Conservation (phyloP, 2,888 invertebrate species). For the Synanthedon andrenaeformis region DNA sequence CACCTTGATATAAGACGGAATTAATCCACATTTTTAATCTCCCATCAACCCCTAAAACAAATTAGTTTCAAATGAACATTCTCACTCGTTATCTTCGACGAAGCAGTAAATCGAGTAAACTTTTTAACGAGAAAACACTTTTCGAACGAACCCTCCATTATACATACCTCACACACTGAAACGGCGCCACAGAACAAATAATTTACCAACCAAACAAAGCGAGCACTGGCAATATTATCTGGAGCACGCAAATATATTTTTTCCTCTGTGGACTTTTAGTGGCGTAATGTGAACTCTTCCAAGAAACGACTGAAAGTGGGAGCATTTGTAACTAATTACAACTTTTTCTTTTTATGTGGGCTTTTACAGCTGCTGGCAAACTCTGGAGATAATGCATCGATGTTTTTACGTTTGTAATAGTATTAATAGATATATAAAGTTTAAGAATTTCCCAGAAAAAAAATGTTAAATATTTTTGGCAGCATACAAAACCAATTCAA, state of each 20-base stretch:
- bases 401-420: constrained; percentile 15
- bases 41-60: neutral
- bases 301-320: constrained; percentile 8
- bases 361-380: constrained; percentile 21
- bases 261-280: neutral
- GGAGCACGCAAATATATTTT: neutral
- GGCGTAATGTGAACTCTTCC: constrained; percentile 8
- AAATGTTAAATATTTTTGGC: too few relatives aligned
- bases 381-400: constrained; percentile 21
- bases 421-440: neutral
- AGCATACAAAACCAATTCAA: too few relatives aligned
- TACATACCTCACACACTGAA: neutral
- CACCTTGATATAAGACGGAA: neutral
- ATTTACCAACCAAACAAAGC: neutral
- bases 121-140: constrained; percentile 1
- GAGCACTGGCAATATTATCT: neutral
- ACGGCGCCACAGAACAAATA: neutral
- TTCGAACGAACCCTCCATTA: neutral
- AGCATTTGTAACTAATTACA: constrained; percentile 34
- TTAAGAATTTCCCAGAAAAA: too few relatives aligned
- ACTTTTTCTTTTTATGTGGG: constrained; percentile 27
- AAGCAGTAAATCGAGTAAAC: constrained; percentile 1
- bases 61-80: neutral
- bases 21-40: neutral
- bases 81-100: constrained; percentile 1